Conservation (phyloP, 2,888 invertebrate genomes). For the Himalopsyche kuldschensis region DNA sequence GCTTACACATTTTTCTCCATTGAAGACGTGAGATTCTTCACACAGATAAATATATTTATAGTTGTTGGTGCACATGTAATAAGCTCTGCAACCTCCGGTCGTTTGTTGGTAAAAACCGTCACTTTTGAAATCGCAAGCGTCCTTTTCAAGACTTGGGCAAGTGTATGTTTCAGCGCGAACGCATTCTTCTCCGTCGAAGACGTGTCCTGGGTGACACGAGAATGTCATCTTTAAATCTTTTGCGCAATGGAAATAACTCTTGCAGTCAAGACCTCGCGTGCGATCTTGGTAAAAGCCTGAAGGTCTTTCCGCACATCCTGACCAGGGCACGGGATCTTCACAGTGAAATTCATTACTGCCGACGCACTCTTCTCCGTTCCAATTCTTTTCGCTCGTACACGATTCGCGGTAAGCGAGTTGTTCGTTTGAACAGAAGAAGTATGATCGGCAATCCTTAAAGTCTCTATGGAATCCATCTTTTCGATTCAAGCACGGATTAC, state of each 20-base stretch:
- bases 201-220: conserved; percentile 49
- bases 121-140: conserved; percentile 56
- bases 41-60: conserved; percentile 63
- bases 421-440: conserved; percentile 57
- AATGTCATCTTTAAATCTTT: conserved; percentile 51
- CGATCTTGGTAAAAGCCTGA: conserved; percentile 61
- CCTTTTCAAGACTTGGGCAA: conserved; percentile 55
- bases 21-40: conserved; percentile 56
- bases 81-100: conserved; percentile 61
- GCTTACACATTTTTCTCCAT: conserved; percentile 57
- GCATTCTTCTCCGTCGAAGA: conserved; percentile 57
- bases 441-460: conserved; percentile 55
- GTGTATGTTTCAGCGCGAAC: conserved; percentile 47
- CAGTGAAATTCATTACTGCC: conserved; percentile 51
- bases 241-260: conserved; percentile 58
- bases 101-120: conserved; percentile 60
- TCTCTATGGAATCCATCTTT: conserved; percentile 54
- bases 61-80: conserved; percentile 61
- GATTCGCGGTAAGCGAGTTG: conserved; percentile 52
- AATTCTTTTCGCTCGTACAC: conserved; percentile 54
- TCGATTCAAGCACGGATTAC: conserved; percentile 54
- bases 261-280: conserved; percentile 52
- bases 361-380: conserved; percentile 57
- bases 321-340: conserved; percentile 51
- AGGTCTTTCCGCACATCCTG: conserved; percentile 53